phyloP scores from a whole-genome alignment of 1,140 invertebrate species.

The Lamellibrachia luymesi region DNA sequence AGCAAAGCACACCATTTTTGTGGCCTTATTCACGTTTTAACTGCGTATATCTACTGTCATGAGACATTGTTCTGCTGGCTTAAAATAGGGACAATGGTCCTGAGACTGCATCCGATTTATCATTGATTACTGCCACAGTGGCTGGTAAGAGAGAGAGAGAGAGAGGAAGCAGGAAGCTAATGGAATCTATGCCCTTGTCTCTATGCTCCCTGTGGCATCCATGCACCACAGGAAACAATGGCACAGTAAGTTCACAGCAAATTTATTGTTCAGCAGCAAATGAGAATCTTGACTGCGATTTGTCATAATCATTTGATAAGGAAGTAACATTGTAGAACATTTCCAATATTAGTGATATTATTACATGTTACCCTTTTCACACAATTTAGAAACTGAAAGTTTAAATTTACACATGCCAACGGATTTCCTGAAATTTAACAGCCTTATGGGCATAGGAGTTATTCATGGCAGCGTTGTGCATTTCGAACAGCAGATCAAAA shows the following conservation, averaged over 20 bases:
- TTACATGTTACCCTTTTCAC: too few relatives aligned
- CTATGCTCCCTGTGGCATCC: too few relatives aligned
- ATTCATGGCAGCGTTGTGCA: too few relatives aligned
- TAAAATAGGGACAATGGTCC: background rate
- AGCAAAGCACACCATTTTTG: background rate
- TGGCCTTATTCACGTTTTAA: background rate
- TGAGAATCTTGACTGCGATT: background rate
- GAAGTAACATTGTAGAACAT: background rate
- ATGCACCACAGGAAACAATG: background rate
- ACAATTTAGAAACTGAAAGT: too few relatives aligned
- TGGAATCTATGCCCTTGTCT: too few relatives aligned
- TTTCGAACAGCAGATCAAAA: too few relatives aligned
- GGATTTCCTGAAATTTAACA: too few relatives aligned
- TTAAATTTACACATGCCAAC: too few relatives aligned
- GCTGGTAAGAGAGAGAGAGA: background rate
- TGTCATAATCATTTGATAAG: background rate
- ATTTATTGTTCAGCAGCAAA: background rate
- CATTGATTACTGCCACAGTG: too few relatives aligned
- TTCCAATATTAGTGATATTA: too few relatives aligned
- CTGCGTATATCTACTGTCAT: background rate
- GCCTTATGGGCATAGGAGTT: too few relatives aligned
- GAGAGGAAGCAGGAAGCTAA: background rate
- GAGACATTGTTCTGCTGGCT: background rate
- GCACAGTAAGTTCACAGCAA: background rate
- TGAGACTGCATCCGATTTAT: background rate